Percentiles rank a stretch among this genome's conserved stretches.
Evolutionary conservation across 2,113 vertebrate genomes (phyloP).

Genomic region (Lepisosteus oculatus): DNA sequence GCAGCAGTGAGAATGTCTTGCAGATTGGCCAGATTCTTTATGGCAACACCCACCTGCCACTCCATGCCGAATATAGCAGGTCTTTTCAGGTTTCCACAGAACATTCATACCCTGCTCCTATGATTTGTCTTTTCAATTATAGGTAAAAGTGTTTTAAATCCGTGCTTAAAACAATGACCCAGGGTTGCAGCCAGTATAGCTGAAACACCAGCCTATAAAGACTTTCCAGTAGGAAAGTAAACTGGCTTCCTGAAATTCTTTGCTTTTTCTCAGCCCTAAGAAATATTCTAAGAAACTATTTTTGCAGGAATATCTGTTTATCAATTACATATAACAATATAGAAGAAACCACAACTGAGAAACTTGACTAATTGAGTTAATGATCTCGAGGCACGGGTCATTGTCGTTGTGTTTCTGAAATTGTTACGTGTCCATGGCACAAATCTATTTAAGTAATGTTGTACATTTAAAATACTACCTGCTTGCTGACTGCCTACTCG

Average conservation of each 20-base stretch:
- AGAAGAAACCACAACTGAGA: too few relatives aligned
- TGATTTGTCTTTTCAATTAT: neutral
- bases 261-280: neutral
- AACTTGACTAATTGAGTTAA: too few relatives aligned
- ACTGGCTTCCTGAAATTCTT: neutral
- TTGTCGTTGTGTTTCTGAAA: too few relatives aligned
- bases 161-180: neutral
- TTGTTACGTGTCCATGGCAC: too few relatives aligned
- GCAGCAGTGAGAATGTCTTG: conserved; percentile 13
- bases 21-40: conserved; percentile 15
- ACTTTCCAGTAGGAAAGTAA: neutral
- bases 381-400: too few relatives aligned
- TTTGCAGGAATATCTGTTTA: too few relatives aligned
- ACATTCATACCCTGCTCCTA: neutral
- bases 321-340: too few relatives aligned
- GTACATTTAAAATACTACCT: too few relatives aligned
- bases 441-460: too few relatives aligned
- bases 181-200: neutral
- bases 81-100: conserved; percentile 3
- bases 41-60: conserved; percentile 12
- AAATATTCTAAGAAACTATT: neutral
- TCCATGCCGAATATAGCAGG: neutral
- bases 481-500: too few relatives aligned
- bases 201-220: too few relatives aligned
- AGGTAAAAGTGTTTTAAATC: neutral